Evolutionary conservation across 2,888 invertebrate species (phyloP), one percentile per base, ranked within the genome.

Genomic region (Eupithecia abbreviata): DNA sequence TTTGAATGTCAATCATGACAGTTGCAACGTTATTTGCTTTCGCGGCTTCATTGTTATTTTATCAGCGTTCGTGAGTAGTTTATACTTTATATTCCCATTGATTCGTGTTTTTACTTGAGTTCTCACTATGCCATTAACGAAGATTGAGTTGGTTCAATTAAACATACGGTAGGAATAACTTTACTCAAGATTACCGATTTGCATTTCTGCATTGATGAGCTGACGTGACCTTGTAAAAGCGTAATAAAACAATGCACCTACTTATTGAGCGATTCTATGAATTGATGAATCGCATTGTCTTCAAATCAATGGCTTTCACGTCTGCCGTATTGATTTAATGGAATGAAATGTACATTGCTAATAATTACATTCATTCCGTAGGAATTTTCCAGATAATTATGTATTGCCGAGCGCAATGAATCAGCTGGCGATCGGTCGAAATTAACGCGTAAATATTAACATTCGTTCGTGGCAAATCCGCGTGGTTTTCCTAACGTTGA

Each of bases 101-200:
- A 76, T 76, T 72, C 76, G 78, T 72, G 81, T 90, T 90, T 90
- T 90, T 88, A 87, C 80, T 73, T 75, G 81, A 82, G 86, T 90
- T 90, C 89, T 85, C 90, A 90, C 86, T 85, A 87, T 86, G 79
- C 82, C 83, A 80, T 81, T 82, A 82, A 76, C 77, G 42, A 67
- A 76, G 74, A 76, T 79, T 74, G 70, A 77, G 74, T 67, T 69
- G n/a, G 76, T 74, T 74, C 65, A 75, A 74, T 79, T 75, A 69
- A 73, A 75, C 65, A 71, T 69, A 41, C 74, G 55, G 74, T 79
- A 65, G 72, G 76, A 75, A 74, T 73, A 75, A 73, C 69, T 51
- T 74, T 43, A 45, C 51, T 47, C 41, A 68, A 41, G 73, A 77
- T 75, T 76, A 62, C 69, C 62, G 72, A 76, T 82, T 80, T 81